phyloP scores from a whole-genome alignment of 2,113 vertebrate genomes.

The Hiodon tergisus region DNA sequence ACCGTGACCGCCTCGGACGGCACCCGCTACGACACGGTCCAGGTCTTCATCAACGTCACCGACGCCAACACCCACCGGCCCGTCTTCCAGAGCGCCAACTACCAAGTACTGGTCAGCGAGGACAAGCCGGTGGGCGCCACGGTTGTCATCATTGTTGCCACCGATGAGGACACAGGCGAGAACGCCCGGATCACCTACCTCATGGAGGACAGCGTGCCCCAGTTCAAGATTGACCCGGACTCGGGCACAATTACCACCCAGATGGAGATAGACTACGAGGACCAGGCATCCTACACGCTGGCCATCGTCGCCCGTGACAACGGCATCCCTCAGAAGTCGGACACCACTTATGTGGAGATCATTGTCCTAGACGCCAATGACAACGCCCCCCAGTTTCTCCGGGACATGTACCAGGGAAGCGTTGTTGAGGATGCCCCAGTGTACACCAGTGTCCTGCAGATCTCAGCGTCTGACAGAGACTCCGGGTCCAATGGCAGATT shows the following conservation, averaged over 20 bases:
- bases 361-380: conserved; percentile 80
- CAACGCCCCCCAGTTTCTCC: conserved; percentile 69
- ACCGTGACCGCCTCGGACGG: conserved; percentile 78
- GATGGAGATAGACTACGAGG: conserved; percentile 77
- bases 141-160: conserved; percentile 73
- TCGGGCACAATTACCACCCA: conserved; percentile 72
- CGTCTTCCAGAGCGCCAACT: conserved; percentile 81
- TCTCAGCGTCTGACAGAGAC: conserved; percentile 77
- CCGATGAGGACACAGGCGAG: conserved; percentile 78
- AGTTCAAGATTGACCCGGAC: conserved; percentile 75
- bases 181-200: conserved; percentile 76
- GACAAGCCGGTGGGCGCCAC: conserved; percentile 75
- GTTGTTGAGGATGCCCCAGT: conserved; percentile 76
- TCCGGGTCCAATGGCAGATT: conserved; percentile 77
- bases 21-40: conserved; percentile 70
- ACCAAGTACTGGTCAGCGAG: conserved; percentile 71
- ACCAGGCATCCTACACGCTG: conserved; percentile 78
- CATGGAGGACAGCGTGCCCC: conserved; percentile 77
- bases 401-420: conserved; percentile 71
- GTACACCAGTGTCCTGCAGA: conserved; percentile 76
- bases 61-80: conserved; percentile 84
- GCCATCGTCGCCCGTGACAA: conserved; percentile 77
- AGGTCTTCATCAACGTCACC: conserved; percentile 77
- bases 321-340: conserved; percentile 78
- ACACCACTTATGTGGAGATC: conserved; percentile 80